Conservation (phyloP, 2,888 invertebrate species). For the Lordiphosa andalusiaca region DNA sequence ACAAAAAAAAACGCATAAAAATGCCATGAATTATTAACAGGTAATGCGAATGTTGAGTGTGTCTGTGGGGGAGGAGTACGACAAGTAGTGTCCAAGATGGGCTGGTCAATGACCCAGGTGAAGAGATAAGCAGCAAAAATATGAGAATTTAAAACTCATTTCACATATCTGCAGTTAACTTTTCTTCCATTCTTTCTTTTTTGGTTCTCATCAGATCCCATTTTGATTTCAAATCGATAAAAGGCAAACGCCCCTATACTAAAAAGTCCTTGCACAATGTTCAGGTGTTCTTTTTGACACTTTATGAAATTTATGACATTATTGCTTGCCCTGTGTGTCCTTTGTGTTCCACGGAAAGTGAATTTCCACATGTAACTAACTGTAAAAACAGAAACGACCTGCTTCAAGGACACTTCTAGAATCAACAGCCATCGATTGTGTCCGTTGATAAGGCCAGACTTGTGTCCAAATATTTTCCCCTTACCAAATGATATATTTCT, state of each 20-base stretch:
- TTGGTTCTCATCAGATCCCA: slow-evolving; percentile 1
- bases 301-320: slow-evolving; percentile 78
- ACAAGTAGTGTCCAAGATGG: slow-evolving; percentile 2
- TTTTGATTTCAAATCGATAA: slow-evolving; percentile 25
- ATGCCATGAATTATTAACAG: slow-evolving; percentile 66
- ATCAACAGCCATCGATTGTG: slow-evolving; percentile 30
- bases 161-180: background rate
- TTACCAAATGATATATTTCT: slow-evolving; percentile 62
- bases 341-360: slow-evolving; percentile 59
- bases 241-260: slow-evolving; percentile 36
- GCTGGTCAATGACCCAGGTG: slow-evolving; percentile 12
- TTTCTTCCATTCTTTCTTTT: background rate
- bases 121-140: background rate
- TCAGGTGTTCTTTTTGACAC: slow-evolving; percentile 73
- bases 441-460: slow-evolving; percentile 41
- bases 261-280: slow-evolving; percentile 15
- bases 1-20: slow-evolving; percentile 47
- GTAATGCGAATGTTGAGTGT: slow-evolving; percentile 29
- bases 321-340: slow-evolving; percentile 28
- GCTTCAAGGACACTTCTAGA: slow-evolving; percentile 34
- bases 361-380: slow-evolving; percentile 56
- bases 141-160: background rate
- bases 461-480: slow-evolving; percentile 34
- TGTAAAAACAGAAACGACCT: slow-evolving; percentile 44
- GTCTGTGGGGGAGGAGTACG: background rate